phyloP scores from a whole-genome alignment of 2,113 vertebrate species.

The Podarcis raffonei region DNA sequence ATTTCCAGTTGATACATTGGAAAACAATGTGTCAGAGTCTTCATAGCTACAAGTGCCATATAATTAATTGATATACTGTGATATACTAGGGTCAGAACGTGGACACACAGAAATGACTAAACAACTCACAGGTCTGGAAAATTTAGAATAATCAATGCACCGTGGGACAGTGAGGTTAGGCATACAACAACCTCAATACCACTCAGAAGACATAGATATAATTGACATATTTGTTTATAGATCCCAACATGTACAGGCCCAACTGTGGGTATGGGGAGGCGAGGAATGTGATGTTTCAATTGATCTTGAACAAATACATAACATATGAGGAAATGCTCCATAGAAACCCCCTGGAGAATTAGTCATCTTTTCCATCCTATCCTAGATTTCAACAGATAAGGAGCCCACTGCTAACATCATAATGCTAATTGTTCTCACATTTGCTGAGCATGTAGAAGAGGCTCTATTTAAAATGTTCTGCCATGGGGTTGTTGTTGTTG shows the following conservation, averaged over 20 bases:
- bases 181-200: no score
- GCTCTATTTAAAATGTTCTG: not conserved
- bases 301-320: not conserved
- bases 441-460: not conserved
- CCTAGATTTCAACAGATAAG: not conserved
- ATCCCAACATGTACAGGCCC: no score
- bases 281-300: not conserved
- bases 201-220: not conserved
- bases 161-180: not conserved
- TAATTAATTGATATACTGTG: no score
- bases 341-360: not conserved
- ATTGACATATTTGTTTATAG: not conserved
- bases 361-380: not conserved
- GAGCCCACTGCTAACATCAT: not conserved
- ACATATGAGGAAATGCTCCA: not conserved
- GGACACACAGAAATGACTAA: not conserved
- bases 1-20: not conserved
- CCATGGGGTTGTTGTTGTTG: no score
- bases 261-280: no score
- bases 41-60: no score
- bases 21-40: no score
- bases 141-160: not conserved
- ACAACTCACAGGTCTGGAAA: not conserved
- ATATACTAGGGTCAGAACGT: not conserved
- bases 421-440: not conserved